Evolutionary conservation across 2,888 invertebrate genomes (phyloP).

Genomic region (Bugulina stolonifera): DNA sequence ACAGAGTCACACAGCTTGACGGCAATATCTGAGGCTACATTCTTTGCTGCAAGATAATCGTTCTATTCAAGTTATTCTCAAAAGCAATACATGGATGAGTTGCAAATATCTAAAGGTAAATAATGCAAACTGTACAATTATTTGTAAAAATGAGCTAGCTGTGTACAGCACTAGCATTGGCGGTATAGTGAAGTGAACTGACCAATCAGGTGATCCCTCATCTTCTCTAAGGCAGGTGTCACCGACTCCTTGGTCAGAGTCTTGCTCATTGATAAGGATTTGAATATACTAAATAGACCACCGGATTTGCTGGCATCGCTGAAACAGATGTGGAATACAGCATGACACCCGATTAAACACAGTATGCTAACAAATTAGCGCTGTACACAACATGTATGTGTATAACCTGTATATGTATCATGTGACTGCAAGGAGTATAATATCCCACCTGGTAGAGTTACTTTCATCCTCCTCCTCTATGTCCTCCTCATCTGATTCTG

Average conservation of each 20-base stretch:
- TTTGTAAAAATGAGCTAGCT: too few species aligned
- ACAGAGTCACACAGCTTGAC: constrained; percentile 89
- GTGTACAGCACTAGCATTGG: too few species aligned
- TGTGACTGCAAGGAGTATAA: too few species aligned
- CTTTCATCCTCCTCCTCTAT: constrained; percentile 39
- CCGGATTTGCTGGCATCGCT: constrained; percentile 32
- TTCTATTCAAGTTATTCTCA: too few species aligned
- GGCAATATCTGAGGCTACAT: constrained; percentile 94
- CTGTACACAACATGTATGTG: neutral
- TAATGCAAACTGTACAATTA: too few species aligned
- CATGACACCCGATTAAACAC: neutral
- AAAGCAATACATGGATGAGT: too few species aligned
- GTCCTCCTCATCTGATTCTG: constrained; percentile 44
- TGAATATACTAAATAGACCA: constrained; percentile 57
- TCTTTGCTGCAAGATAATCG: constrained; percentile 72
- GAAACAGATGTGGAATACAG: neutral
- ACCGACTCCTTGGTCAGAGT: constrained; percentile 74
- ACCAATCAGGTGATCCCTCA: constrained; percentile 86
- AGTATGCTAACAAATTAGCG: neutral
- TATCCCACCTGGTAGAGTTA: constrained; percentile 29
- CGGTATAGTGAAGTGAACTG: too few species aligned
- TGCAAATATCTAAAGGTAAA: too few species aligned
- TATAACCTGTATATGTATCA: neutral
- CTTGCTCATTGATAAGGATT: constrained; percentile 64
- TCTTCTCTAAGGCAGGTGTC: constrained; percentile 79